These are phyloP conservation scores for Babylonia areolata DNA, from an alignment of 1,140 invertebrate genomes.

Conservation along the genomic window DNA sequence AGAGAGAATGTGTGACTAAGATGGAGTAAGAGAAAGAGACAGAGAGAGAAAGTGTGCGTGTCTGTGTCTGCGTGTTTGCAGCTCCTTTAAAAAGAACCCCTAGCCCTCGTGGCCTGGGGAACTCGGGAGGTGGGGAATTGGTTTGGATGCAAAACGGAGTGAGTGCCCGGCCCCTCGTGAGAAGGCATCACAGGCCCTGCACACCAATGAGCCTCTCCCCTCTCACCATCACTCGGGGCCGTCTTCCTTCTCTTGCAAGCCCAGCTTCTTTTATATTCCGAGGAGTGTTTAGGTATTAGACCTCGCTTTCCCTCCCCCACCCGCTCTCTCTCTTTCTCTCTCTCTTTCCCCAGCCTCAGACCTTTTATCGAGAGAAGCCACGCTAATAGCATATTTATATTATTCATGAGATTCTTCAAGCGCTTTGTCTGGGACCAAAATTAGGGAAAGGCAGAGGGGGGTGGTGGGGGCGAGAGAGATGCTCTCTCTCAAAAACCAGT, in stretches of 20 bases:
- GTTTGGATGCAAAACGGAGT: conserved; percentile 22
- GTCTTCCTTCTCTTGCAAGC: not conserved
- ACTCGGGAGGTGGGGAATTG: conserved; percentile 23
- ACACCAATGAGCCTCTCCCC: conserved; percentile 31
- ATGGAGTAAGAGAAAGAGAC: too few species aligned
- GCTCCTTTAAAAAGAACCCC: too few species aligned
- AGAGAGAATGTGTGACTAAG: too few species aligned
- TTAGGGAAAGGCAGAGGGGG: too few species aligned
- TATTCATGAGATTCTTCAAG: conserved; percentile 46
- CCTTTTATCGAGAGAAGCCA: conserved; percentile 40
- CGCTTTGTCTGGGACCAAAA: conserved; percentile 47
- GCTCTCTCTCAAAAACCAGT: conserved; percentile 51
- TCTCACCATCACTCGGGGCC: too few species aligned
- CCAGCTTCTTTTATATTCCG: conserved; percentile 46
- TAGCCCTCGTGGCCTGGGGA: too few species aligned
- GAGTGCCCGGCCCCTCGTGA: not conserved
- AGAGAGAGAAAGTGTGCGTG: too few species aligned
- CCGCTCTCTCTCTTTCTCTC: too few species aligned
- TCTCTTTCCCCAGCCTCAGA: not conserved
- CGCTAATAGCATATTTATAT: conserved; percentile 54
- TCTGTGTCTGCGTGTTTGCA: too few species aligned
- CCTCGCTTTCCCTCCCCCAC: conserved; percentile 22
- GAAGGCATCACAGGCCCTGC: conserved; percentile 29
- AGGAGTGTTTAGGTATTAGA: conserved; percentile 48
- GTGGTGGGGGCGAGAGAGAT: too few species aligned